Evolutionary conservation across 2,113 vertebrate genomes (phyloP).

Genomic region (Emydocephalus ijimae): DNA sequence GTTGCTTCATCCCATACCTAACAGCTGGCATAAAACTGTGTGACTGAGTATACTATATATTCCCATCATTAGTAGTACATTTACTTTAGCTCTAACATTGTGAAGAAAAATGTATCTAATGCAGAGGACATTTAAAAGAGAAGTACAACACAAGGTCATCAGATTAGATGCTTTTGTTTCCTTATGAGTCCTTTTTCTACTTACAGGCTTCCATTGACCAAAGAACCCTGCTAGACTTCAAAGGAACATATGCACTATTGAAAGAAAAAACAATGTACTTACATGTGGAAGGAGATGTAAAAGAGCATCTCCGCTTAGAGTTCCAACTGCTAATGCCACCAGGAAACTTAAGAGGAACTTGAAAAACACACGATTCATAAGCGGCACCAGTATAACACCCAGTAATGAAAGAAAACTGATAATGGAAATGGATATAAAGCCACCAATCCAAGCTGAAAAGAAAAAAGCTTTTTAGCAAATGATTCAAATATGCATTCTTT

Average conservation of each 20-base stretch:
- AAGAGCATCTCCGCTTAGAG: slow-evolving; percentile 94
- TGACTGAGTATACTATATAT: not conserved
- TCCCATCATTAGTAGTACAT: not conserved
- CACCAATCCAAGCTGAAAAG: slow-evolving; percentile 88
- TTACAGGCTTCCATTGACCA: not conserved
- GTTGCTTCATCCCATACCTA: not conserved
- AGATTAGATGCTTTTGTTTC: not conserved
- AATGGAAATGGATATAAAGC: slow-evolving; percentile 90
- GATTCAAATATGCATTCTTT: slow-evolving; percentile 1
- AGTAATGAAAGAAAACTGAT: slow-evolving; percentile 92
- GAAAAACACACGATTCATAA: slow-evolving; percentile 94
- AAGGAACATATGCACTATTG: not conserved
- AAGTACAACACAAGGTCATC: not conserved
- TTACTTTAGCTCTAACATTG: not conserved
- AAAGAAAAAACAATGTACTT: slow-evolving; percentile 61
- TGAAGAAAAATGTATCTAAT: not conserved
- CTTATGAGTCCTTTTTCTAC: not conserved
- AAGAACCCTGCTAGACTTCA: not conserved
- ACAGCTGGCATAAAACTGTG: not conserved
- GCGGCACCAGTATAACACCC: slow-evolving; percentile 88
- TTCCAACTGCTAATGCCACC: slow-evolving; percentile 93
- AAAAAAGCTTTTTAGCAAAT: not conserved
- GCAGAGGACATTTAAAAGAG: not conserved
- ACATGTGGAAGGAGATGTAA: slow-evolving; percentile 96
- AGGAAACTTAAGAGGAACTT: slow-evolving; percentile 97